Conservation (phyloP, 2,797 vertebrate species). For the Sebastes wilsoni region DNA sequence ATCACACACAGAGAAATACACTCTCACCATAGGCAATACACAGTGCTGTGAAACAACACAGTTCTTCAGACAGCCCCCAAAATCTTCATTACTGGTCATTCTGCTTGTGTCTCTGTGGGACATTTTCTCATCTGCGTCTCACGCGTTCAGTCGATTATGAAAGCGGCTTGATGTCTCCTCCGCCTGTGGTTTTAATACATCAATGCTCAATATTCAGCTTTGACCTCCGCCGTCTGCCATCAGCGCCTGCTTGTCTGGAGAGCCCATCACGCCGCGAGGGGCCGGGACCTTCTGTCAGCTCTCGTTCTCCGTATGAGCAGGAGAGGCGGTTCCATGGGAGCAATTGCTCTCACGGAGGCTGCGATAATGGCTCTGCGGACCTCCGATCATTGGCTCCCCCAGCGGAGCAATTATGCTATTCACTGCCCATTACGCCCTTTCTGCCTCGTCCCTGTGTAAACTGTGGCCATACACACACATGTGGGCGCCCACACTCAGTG, state of each 20-base stretch:
- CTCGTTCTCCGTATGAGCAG: slow-evolving; percentile 17
- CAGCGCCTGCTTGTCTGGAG: slow-evolving; percentile 50
- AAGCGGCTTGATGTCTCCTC: slow-evolving; percentile 34
- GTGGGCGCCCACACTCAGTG: not conserved
- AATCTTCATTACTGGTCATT: slow-evolving; percentile 14
- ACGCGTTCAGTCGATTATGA: not conserved
- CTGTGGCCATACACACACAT: slow-evolving; percentile 5
- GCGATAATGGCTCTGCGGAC: slow-evolving; percentile 44
- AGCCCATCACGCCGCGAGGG: slow-evolving; percentile 40
- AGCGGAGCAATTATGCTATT: slow-evolving; percentile 48
- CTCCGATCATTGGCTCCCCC: slow-evolving; percentile 38
- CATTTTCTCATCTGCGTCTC: slow-evolving; percentile 34
- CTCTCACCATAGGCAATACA: not conserved
- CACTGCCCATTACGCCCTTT: slow-evolving; percentile 32
- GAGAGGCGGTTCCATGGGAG: slow-evolving; percentile 36
- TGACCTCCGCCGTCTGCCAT: slow-evolving; percentile 50
- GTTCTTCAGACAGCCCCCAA: not conserved
- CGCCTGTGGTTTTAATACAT: slow-evolving; percentile 43
- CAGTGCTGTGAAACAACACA: not conserved
- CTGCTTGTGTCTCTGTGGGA: slow-evolving; percentile 13
- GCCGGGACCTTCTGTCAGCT: slow-evolving; percentile 41
- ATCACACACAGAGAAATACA: not conserved
- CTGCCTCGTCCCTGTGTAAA: not conserved
- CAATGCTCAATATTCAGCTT: slow-evolving; percentile 38
- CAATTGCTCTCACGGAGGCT: slow-evolving; percentile 32